Base-by-base conservation (phyloP, 2,797 vertebrate species). In the Corythornis leucogaster region DNA sequence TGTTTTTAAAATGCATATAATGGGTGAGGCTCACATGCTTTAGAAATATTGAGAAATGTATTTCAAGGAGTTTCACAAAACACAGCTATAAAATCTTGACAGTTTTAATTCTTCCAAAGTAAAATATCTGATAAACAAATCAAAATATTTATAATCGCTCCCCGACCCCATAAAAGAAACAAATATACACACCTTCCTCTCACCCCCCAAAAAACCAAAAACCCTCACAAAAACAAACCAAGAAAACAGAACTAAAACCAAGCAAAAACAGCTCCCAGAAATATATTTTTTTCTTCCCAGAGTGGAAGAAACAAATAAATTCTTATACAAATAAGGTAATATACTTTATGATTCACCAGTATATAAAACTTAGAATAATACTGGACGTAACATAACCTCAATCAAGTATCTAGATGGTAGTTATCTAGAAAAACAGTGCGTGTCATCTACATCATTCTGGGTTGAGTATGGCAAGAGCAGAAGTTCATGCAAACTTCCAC, bases 311-410 rank as follows among this genome's bases (percentile, higher is more conserved):
- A n/a, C 71, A 92, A 45, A 30, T 68, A 66, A 86, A 15, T 78
- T 43, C 78, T 91, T 89, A 85, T 89, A 92, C 57, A 93, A 57
- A 69, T 94, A 90, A 86, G 54, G 24, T 80, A 69, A 90, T 58
- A 42, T 61, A 55, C 59, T 94, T 91, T 61, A 69, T 86, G 73
- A 70, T 54, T 83, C 40, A 87, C 12, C 75, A 79, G 76, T 85
- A n/a, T 74, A 90, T 63, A 87, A 70, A 62, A 64, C 54, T 69
- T 54, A 78, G 40, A 33, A 22, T 35, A 81, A 26, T 75, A 30
- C 31, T 88, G 48, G n/a, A 75, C 50, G 43, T 33, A 90, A 89
- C 80, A 90, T 46, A 69, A 63, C 62, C 9, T 35, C 33, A 85
- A 35, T 80, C 79, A 92, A 22, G 19, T 74, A 45, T 91, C 77